Conservation (phyloP, 2,888 invertebrate species). For the Drymonia ruficornis region DNA sequence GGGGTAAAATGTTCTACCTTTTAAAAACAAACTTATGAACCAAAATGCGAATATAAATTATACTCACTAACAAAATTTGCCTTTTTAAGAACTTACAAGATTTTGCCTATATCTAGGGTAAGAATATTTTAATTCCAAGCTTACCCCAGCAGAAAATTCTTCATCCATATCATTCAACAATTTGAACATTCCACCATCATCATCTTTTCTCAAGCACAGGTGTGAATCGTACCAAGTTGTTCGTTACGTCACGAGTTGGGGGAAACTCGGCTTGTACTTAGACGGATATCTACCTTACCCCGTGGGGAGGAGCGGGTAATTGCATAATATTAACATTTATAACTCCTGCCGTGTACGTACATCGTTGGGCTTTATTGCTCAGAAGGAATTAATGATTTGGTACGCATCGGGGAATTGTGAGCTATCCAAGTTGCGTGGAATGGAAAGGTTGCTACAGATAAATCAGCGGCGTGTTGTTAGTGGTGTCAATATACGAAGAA, state of each 20-base stretch:
- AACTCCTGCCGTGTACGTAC: conserved; percentile 40
- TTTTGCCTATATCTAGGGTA: no score
- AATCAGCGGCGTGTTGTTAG: not conserved
- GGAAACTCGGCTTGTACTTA: conserved; percentile 27
- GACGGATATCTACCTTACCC: conserved; percentile 32
- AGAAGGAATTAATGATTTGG: conserved; percentile 10
- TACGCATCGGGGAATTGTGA: conserved; percentile 6
- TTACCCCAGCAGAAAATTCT: not conserved
- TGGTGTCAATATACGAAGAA: not conserved
- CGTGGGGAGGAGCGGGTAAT: conserved; percentile 42
- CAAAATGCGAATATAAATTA: no score
- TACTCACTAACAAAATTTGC: no score
- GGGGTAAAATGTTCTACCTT: no score
- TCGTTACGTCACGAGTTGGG: conserved; percentile 27
- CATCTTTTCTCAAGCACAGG: conserved; percentile 29
- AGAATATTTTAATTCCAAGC: not conserved
- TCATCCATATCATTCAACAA: not conserved
- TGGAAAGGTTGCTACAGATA: not conserved
- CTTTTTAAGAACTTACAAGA: no score
- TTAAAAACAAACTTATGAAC: no score
- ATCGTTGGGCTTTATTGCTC: conserved; percentile 36
- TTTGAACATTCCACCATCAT: conserved; percentile 1
- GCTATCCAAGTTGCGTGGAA: not conserved
- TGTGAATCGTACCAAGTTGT: conserved; percentile 35
- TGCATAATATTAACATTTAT: conserved; percentile 54